phyloP scores from a whole-genome alignment of 2,113 vertebrate genomes.

The Microcebus griseorufus region DNA sequence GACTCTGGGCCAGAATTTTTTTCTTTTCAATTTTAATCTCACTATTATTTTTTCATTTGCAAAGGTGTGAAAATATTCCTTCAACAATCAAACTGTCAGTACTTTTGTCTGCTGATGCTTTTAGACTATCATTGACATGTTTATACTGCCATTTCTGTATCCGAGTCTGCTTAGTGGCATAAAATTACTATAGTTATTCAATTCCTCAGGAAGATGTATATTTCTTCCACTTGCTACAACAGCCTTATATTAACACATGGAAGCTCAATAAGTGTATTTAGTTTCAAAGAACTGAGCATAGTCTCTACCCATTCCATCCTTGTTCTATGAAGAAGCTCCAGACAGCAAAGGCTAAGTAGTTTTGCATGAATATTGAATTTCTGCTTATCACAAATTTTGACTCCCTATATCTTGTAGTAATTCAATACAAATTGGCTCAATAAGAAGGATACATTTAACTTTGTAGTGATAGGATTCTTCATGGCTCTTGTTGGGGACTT shows the following conservation, averaged over 20 bases:
- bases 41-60: conserved; percentile 53
- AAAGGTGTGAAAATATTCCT: conserved; percentile 53
- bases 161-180: neutral
- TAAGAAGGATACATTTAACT: neutral
- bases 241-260: neutral
- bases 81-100: conserved; percentile 36
- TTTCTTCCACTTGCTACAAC: neutral
- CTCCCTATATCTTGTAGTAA: neutral
- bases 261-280: neutral
- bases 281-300: neutral
- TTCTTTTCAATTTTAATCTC: conserved; percentile 48
- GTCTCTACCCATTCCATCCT: neutral
- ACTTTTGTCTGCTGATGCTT: neutral
- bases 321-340: neutral
- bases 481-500: neutral
- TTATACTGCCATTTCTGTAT: neutral
- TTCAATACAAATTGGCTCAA: neutral
- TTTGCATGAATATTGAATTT: conserved; percentile 38
- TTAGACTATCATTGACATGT: conserved; percentile 36
- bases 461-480: neutral
- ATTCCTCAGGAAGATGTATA: neutral
- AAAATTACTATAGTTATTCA: neutral
- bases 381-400: neutral
- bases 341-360: neutral
- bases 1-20: neutral